Evolutionary conservation across 1,140 invertebrate species (phyloP).

Genomic region (Heliothis virescens): DNA sequence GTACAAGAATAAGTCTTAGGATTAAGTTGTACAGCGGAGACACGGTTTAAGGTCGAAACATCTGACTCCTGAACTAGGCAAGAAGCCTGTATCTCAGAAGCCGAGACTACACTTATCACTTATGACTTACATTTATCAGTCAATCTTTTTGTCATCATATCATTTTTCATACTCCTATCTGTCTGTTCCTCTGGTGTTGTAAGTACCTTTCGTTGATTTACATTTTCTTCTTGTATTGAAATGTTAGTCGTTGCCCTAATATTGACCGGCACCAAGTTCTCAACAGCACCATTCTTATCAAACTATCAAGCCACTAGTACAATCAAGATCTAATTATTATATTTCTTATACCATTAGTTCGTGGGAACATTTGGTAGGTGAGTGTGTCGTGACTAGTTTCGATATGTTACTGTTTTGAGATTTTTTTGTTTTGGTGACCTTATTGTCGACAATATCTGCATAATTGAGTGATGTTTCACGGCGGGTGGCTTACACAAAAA

Average conservation of each 20-base stretch:
- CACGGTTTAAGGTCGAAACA: too few relatives aligned
- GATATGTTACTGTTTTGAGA: conserved; percentile 25
- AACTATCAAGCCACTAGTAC: background rate
- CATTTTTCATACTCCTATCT: too few relatives aligned
- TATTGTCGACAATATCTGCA: conserved; percentile 15
- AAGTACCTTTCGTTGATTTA: too few relatives aligned
- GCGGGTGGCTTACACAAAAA: background rate
- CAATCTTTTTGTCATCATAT: too few relatives aligned
- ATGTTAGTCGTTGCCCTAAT: background rate
- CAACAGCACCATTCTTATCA: background rate
- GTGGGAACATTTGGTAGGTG: conserved; percentile 26
- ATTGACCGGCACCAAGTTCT: background rate
- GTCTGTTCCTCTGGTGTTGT: too few relatives aligned
- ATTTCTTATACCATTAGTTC: conserved; percentile 39
- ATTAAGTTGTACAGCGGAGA: too few relatives aligned
- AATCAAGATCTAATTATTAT: conserved; percentile 46
- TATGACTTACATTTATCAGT: too few relatives aligned
- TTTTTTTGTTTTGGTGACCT: conserved; percentile 27
- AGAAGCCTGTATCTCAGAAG: too few relatives aligned
- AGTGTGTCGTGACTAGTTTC: conserved; percentile 37
- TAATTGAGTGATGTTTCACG: conserved; percentile 1
- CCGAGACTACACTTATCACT: too few relatives aligned
- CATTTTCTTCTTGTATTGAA: background rate
- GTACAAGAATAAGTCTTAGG: too few relatives aligned
- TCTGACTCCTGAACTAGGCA: too few relatives aligned